Evolutionary conservation across 1,140 invertebrate genomes (phyloP), one percentile per base, ranked within the genome.

Genomic region (Bombus cullumanus): DNA sequence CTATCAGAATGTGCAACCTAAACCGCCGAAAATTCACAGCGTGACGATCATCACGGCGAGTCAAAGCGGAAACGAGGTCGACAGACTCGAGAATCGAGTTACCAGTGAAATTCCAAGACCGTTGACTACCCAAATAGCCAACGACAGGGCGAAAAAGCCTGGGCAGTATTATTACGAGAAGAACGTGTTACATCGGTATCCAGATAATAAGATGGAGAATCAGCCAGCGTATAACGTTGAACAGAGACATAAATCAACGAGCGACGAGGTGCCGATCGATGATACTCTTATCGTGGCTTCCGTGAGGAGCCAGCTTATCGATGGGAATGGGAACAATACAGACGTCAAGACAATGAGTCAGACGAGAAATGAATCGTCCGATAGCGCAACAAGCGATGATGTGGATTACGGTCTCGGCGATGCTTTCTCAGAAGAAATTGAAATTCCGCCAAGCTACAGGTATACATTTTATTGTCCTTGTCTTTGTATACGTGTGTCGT

Each of bases 91-190:
- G n/a, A 34, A 81, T 13, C 71, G 68, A 31, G 64, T 81, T 28
- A 86, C 81, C 34, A 79, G 28, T 1, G 86, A 92, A 41, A 31
- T 87, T 74, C 86, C 91, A 34, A 90, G n/a, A n/a, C 88, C 91
- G 0, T 57, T 92, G 69, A 1, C 41, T 4, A 28, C n/a, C 6
- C 43, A 31, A 10, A 2, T 41, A 0, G 39, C 2, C 4, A 43
- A 78, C 25, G 39, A 59, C 2, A 28, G 25, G 22, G 34, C 68
- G 13, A 87, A 72, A 59, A 90, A 64, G 47, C 90, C 91, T 12
- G 89, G 88, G 9, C 95, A 96, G 90, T 96, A 95, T 91, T 96
- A 96, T 89, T 96, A 96, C 66, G 94, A 96, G n/a, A 94, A 93
- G 75, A 96, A 96, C 85, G 95, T 96, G 81, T 90, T 96, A 83